A percentile compares a stretch with the other conserved stretches of the same genome.
Conservation (phyloP, 2,797 vertebrate species). For the Diplodus puntazzo region DNA sequence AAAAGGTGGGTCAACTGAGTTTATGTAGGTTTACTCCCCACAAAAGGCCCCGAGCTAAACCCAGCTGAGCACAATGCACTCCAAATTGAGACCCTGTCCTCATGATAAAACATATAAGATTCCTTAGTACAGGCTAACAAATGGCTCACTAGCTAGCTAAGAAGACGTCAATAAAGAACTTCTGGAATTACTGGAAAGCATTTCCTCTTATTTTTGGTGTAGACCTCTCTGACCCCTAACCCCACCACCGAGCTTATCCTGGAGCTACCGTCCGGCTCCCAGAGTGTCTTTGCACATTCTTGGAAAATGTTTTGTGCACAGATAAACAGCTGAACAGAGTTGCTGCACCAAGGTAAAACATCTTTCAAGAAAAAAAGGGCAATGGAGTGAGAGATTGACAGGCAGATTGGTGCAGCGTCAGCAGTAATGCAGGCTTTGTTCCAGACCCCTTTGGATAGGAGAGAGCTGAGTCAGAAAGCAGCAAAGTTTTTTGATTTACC, state of each 20-base stretch:
- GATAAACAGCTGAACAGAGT: neutral
- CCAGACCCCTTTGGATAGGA: neutral
- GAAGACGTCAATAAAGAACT: neutral
- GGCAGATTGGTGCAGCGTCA: neutral
- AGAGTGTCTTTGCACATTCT: neutral
- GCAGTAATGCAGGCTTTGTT: neutral
- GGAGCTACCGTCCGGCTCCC: neutral
- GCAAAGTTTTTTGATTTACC: neutral
- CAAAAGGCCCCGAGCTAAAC: too few species aligned
- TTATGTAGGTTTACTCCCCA: too few species aligned
- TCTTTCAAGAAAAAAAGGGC: neutral
- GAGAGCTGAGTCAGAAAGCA: neutral
- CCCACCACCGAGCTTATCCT: neutral
- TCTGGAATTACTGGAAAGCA: neutral
- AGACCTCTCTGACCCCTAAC: neutral
- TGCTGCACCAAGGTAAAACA: neutral
- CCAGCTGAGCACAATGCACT: too few species aligned
- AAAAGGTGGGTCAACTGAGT: too few species aligned
- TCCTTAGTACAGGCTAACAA: neutral
- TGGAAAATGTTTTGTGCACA: too few species aligned
- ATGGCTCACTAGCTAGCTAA: neutral
- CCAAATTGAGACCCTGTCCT: neutral
- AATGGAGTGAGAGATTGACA: too few species aligned
- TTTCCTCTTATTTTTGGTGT: neutral
- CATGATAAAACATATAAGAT: neutral